Base-by-base conservation (phyloP, 2,797 vertebrate species). In the Mallotus villosus region DNA sequence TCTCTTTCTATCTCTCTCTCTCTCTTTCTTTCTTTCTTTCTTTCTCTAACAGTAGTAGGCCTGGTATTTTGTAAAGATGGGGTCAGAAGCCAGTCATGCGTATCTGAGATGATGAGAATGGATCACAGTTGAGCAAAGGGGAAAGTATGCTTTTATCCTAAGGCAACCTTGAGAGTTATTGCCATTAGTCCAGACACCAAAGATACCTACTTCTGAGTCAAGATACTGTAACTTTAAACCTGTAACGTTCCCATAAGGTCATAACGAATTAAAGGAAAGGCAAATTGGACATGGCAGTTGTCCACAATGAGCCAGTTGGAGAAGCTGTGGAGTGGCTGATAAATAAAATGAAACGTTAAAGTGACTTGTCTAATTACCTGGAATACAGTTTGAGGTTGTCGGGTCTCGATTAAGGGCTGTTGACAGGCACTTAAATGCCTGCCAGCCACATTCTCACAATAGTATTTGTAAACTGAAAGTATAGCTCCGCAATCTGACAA, bases 241-340 rank as follows among this genome's bases (percentile, higher is more conserved):
- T 46, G 41, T 46, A 46, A 55, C 17, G n/a, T 55, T 55, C 51
- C 5, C 17, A 55, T n/a, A 59, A 59, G 22, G n/a, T 24, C 19
- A 22, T 9, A 9, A 60, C n/a, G 25, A 60, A 68, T 16, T 32
- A 41, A 37, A 76, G 21, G 17, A 59, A 19, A 62, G 1, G 27
- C 37, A 24, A 41, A 86, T 87, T 78, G 59, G 81, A 87, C 79
- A 78, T 24, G 71, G 75, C 84, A 76, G 74, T 25, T 0, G 74
- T 83, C 81, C 61, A 74, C 83, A 78, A 83, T 81, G 76, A 71
- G 69, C 81, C 19, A 60, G 6, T 70, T 67, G 74, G 22, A 19
- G 76, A 77, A 68, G 63, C 74, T 82, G 74, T 81, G 86, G 82
- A 68, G 75, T 78, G 78, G 64, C 72, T 69, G 86, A 90, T 75